Conservation (phyloP, 2,797 vertebrate genomes). For the Crenichthys baileyi region DNA sequence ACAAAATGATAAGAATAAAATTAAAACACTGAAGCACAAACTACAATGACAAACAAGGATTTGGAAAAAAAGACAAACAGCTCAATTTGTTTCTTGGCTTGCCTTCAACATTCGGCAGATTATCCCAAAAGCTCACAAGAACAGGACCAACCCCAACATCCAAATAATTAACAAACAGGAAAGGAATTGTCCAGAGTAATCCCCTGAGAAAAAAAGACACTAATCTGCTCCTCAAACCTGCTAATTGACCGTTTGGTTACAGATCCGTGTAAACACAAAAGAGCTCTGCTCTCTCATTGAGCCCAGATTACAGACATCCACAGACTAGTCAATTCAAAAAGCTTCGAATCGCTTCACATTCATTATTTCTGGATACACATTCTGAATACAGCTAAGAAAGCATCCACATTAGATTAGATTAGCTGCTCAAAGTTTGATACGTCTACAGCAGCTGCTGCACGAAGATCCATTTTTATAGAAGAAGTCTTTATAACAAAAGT, state of each 20-base stretch:
- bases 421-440: slow-evolving; percentile 18
- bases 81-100: slow-evolving; percentile 58
- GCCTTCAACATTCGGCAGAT: slow-evolving; percentile 50
- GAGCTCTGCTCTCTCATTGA: slow-evolving; percentile 35
- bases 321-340: slow-evolving; percentile 41
- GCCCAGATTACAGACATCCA: slow-evolving; percentile 45
- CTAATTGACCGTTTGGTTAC: slow-evolving; percentile 74
- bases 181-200: slow-evolving; percentile 49
- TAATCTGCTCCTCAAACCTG: slow-evolving; percentile 68
- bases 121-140: slow-evolving; percentile 59
- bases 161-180: slow-evolving; percentile 61
- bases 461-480: background rate
- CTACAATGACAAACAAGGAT: slow-evolving; percentile 12
- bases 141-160: slow-evolving; percentile 25
- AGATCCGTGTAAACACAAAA: slow-evolving; percentile 62
- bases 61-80: slow-evolving; percentile 14
- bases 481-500: slow-evolving; percentile 15
- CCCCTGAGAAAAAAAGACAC: slow-evolving; percentile 43
- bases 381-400: slow-evolving; percentile 27
- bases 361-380: slow-evolving; percentile 31
- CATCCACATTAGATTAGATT: slow-evolving; percentile 3
- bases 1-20: background rate
- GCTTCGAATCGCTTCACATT: slow-evolving; percentile 24
- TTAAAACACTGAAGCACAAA: slow-evolving; percentile 10
- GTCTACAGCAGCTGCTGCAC: slow-evolving; percentile 18